Conservation (phyloP, 2,797 vertebrate species). For the Champsocephalus gunnari region DNA sequence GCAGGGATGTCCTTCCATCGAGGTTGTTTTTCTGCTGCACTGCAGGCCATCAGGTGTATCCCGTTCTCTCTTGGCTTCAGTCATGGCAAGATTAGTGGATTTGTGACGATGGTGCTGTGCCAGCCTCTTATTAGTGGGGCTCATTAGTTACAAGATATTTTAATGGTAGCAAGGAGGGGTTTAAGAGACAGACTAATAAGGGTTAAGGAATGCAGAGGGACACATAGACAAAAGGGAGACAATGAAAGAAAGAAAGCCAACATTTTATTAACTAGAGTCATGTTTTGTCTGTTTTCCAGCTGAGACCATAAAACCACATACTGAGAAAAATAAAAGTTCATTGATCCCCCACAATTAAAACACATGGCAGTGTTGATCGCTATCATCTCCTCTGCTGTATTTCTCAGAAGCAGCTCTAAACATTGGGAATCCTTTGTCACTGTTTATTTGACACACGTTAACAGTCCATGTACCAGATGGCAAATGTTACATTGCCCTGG, state of each 20-base stretch:
- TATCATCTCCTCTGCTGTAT: background rate
- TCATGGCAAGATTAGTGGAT: constrained; percentile 40
- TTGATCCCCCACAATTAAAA: constrained; percentile 56
- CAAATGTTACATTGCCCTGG: constrained; percentile 37
- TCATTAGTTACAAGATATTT: constrained; percentile 72
- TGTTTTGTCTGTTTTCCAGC: constrained; percentile 78
- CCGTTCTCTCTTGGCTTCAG: constrained; percentile 30
- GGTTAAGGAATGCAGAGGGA: constrained; percentile 49
- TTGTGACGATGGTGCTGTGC: constrained; percentile 51
- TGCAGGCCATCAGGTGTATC: constrained; percentile 68
- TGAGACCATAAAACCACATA: constrained; percentile 70
- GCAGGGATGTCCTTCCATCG: constrained; percentile 62
- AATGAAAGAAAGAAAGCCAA: constrained; percentile 49
- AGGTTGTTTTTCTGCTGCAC: constrained; percentile 44
- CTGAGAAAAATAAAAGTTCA: constrained; percentile 57
- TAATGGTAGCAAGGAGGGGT: constrained; percentile 36
- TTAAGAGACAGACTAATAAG: constrained; percentile 33
- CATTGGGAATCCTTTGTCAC: constrained; percentile 57
- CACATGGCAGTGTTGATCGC: constrained; percentile 21
- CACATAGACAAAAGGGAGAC: constrained; percentile 45
- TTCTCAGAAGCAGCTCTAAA: constrained; percentile 40
- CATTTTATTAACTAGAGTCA: constrained; percentile 77
- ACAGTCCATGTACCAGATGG: constrained; percentile 39
- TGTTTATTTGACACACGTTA: constrained; percentile 69
- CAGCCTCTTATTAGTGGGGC: constrained; percentile 72